These are phyloP conservation scores for Pegoplata infirma DNA, from an alignment of 2,888 invertebrate species.

Conservation along the genomic window DNA sequence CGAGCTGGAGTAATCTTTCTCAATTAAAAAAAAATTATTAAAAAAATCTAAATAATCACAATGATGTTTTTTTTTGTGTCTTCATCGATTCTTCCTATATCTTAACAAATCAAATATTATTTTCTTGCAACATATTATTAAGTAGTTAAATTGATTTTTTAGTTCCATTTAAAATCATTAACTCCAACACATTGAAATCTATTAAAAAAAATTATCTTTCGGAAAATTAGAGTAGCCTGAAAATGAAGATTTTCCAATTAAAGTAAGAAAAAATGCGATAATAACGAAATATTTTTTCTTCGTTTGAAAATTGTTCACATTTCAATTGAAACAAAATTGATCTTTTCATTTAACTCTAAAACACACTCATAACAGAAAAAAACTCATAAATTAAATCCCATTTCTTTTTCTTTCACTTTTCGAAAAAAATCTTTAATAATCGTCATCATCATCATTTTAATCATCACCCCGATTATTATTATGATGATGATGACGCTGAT, in stretches of 20 bases:
- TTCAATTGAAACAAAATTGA: too few relatives aligned
- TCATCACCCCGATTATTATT: slow-evolving; percentile 10
- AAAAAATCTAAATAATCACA: too few relatives aligned
- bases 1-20: too few relatives aligned
- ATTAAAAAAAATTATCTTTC: neutral
- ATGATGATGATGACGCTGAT: slow-evolving; percentile 22
- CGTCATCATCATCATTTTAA: neutral
- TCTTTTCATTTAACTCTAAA: too few relatives aligned
- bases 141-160: slow-evolving; percentile 9
- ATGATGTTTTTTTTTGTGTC: too few relatives aligned
- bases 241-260: too few relatives aligned
- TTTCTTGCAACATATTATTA: neutral
- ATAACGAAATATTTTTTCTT: too few relatives aligned
- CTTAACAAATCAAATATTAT: neutral
- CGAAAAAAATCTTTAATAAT: neutral
- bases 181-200: neutral
- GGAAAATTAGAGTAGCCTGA: neutral
- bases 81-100: too few relatives aligned
- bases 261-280: too few relatives aligned
- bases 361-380: too few relatives aligned
- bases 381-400: neutral
- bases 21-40: too few relatives aligned
- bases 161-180: neutral
- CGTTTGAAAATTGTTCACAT: too few relatives aligned
- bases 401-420: neutral